A percentile compares a stretch with the other conserved stretches of the same genome.
Conservation (phyloP, 2,797 vertebrate genomes). For the Columba guinea region DNA sequence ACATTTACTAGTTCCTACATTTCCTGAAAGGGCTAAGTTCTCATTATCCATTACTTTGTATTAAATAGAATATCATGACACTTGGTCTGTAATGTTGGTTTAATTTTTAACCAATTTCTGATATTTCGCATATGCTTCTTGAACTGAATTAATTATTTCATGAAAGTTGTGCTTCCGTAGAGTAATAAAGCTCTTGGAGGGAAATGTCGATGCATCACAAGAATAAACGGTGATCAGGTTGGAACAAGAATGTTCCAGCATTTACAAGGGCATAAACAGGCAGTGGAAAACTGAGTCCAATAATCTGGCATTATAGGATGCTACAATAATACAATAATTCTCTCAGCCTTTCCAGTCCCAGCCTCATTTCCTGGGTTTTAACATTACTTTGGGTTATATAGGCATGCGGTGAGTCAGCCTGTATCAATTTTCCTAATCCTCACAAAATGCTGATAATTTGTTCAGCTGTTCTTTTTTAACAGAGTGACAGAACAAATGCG, state of each 20-base stretch:
- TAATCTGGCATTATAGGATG: constrained; percentile 36
- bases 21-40: background rate
- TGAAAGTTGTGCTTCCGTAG: background rate
- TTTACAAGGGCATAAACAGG: background rate
- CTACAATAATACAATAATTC: constrained; percentile 42
- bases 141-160: background rate
- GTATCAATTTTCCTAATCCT: constrained; percentile 71
- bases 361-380: constrained; percentile 56
- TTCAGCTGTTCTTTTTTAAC: constrained; percentile 73
- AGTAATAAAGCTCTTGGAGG: background rate
- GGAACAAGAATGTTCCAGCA: background rate
- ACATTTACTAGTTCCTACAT: background rate
- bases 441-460: constrained; percentile 68
- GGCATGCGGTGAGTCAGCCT: constrained; percentile 66
- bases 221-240: background rate
- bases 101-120: background rate
- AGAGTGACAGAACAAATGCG: constrained; percentile 59
- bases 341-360: constrained; percentile 50
- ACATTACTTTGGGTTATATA: background rate
- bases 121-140: background rate
- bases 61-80: background rate
- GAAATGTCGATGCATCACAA: background rate
- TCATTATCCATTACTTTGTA: background rate
- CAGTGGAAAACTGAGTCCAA: background rate
- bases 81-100: background rate